These are phyloP conservation scores for Synanthedon myopaeformis DNA, from an alignment of 2,888 invertebrate genomes.

Conservation along the genomic window DNA sequence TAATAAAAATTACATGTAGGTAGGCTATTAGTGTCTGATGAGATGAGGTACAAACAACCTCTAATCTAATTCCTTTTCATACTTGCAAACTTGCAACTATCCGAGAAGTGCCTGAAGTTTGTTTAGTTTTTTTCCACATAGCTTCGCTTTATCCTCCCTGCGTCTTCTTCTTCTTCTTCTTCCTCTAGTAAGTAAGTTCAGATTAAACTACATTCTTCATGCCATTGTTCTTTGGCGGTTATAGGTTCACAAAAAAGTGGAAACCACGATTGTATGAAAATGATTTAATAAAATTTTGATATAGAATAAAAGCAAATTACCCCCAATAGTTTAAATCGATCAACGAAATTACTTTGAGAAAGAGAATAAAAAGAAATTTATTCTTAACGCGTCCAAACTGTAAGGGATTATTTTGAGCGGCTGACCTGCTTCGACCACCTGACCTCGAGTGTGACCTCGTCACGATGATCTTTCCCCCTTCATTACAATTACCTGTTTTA, in stretches of 20 bases:
- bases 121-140: conserved; percentile 33
- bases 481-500: conserved; percentile 53
- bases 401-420: conserved; percentile 45
- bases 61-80: conserved; percentile 53
- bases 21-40: conserved; percentile 7
- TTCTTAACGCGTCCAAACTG: conserved; percentile 28
- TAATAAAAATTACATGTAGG: too few species aligned
- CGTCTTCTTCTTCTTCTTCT: too few species aligned
- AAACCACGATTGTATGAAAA: too few species aligned
- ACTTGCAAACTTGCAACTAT: conserved; percentile 42
- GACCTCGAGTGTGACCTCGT: conserved; percentile 52
- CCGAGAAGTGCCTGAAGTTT: conserved; percentile 35
- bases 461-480: conserved; percentile 50
- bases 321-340: too few species aligned
- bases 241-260: too few species aligned
- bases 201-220: too few species aligned
- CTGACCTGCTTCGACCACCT: conserved; percentile 43
- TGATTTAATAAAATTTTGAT: too few species aligned
- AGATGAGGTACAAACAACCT: conserved; percentile 25
- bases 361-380: conserved; percentile 16
- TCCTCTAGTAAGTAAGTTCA: too few species aligned
- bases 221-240: too few species aligned
- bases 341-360: too few species aligned
- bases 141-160: too few species aligned
- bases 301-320: too few species aligned